Evolutionary conservation across 2,113 vertebrate genomes (phyloP), one percentile per base, ranked within the genome.

Genomic region (Miniopterus natalensis): DNA sequence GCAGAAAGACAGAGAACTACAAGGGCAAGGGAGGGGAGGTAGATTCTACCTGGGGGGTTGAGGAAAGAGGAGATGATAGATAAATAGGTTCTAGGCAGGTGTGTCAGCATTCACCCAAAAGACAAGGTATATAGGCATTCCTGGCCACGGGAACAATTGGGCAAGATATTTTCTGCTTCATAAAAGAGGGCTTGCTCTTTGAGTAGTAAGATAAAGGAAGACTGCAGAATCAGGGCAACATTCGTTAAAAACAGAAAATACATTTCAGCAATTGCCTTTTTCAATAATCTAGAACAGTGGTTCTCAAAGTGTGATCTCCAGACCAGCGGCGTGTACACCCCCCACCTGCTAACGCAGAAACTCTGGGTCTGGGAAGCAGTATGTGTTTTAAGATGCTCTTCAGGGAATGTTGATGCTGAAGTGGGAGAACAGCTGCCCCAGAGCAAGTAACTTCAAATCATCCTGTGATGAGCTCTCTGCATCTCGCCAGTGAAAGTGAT

Each of bases 51-150:
- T 15, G 75, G 1, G 10, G 25, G 18, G 4, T 47, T 77, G 59
- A 61, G 20, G 13, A 70, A 90, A 84, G 49, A 73, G 27, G 6
- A 73, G 55, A 59, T 73, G 77, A 51, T 36, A 23, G 65, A 88
- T 85, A 80, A 71, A 78, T 10, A 20, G 12, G 40, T 15, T 92
- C 84, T 92, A 96, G 55, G 79, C 73, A 57, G 49, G 75, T 6
- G 25, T 77, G 7, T 51, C 66, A 86, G 23, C 59, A 23, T 77
- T 80, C 20, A 73, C n/a, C 17, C 75, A 13, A 57, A 92, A 70
- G 45, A 86, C 66, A 81, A 51, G 36, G 6, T 27, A 63, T 86
- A 49, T 77, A 42, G 29, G 15, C 31, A 63, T 49, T 7, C 14
- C 1, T 14, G 42, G n/a, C 59, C 36, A 12, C 42, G 59, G 6